Percentiles rank a stretch among this genome's conserved stretches.
Conservation (phyloP, 2,797 vertebrate species). For the Eulemur albifrons region DNA sequence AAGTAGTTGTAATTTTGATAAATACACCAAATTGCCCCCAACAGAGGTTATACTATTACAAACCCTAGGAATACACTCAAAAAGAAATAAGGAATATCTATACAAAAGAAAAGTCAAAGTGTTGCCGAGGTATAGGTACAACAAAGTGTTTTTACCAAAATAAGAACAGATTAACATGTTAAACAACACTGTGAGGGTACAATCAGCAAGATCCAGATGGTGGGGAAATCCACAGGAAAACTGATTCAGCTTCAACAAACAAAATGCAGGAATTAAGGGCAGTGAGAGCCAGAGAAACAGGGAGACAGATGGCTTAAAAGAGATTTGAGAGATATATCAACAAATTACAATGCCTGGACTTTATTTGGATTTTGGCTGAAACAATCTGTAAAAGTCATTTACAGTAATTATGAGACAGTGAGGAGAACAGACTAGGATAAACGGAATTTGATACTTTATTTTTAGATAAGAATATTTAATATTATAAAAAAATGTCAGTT, state of each 20-base stretch:
- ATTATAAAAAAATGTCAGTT: not conserved
- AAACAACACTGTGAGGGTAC: not conserved
- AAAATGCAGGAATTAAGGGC: not conserved
- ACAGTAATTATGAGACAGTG: not conserved
- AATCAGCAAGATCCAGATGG: not conserved
- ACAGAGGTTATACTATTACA: constrained; percentile 38
- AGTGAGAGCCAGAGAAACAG: not conserved
- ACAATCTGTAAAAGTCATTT: constrained; percentile 1
- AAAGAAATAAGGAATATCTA: constrained; percentile 27
- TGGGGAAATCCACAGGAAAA: not conserved
- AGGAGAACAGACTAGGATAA: not conserved
- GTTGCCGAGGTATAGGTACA: not conserved
- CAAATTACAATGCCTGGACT: not conserved
- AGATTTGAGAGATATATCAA: not conserved
- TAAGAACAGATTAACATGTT: not conserved
- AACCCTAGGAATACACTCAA: constrained; percentile 17
- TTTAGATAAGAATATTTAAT: not conserved
- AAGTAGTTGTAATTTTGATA: constrained; percentile 57
- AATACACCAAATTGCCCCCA: constrained; percentile 30
- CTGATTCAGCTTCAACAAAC: not conserved
- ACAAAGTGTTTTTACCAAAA: constrained; percentile 27
- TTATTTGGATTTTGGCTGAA: constrained; percentile 1
- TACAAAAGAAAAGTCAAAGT: not conserved
- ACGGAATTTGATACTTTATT: not conserved
- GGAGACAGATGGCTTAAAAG: not conserved